phyloP scores from a whole-genome alignment of 1,140 invertebrate species.

The Berghia stephanieae region DNA sequence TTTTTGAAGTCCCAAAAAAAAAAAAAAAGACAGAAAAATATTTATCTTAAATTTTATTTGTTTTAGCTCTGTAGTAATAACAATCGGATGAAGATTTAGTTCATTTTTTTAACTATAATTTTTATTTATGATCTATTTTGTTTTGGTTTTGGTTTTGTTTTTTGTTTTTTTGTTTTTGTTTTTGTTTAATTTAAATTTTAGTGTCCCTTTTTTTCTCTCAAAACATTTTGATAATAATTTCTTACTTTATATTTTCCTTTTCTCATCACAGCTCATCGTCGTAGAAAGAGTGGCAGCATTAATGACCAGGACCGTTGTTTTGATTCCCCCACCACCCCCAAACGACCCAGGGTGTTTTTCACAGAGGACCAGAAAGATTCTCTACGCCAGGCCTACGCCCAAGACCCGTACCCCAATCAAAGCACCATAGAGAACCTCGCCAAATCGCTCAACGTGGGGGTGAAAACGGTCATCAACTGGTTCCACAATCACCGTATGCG shows the following conservation, averaged over 20 bases:
- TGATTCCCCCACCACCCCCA: constrained; percentile 56
- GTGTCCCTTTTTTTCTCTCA: no score
- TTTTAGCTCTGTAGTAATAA: no score
- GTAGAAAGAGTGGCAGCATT: constrained; percentile 52
- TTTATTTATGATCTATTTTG: no score
- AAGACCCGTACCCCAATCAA: constrained; percentile 96
- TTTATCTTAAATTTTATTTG: no score
- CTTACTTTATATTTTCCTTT: constrained; percentile 27
- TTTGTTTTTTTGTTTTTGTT: no score
- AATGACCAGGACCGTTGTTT: constrained; percentile 49
- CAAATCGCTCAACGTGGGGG: constrained; percentile 87
- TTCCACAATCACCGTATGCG: constrained; percentile 99
- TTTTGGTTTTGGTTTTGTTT: no score
- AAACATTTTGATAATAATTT: not conserved
- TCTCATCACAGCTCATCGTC: constrained; percentile 51
- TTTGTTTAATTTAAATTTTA: no score
- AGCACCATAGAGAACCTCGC: constrained; percentile 95
- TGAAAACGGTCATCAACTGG: constrained; percentile 95
- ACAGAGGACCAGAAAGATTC: constrained; percentile 99
- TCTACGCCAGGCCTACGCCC: constrained; percentile 87
- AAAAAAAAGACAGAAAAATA: no score
- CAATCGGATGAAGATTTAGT: no score
- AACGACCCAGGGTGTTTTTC: constrained; percentile 83
- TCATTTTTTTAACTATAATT: no score
- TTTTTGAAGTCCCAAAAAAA: no score